phyloP scores from a whole-genome alignment of 2,797 vertebrate genomes.

The Anguilla pacifica region DNA sequence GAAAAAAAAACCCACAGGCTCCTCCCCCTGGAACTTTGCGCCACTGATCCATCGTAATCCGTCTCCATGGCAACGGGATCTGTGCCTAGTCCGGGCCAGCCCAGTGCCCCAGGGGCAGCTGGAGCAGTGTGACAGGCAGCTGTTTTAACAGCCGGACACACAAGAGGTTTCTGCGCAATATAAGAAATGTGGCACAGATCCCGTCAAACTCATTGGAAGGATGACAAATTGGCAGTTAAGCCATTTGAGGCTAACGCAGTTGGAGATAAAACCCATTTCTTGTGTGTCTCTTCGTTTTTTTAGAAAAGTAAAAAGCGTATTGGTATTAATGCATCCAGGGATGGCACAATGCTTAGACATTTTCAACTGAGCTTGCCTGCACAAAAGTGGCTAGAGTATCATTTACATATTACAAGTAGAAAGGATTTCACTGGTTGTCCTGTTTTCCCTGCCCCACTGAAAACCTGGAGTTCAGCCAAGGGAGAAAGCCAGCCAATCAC shows the following conservation, averaged over 20 bases:
- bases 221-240: background rate
- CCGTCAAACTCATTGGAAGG: background rate
- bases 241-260: background rate
- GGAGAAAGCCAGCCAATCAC: too few relatives aligned
- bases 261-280: background rate
- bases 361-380: too few relatives aligned
- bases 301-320: background rate
- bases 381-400: too few relatives aligned
- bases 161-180: background rate
- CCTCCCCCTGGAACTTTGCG: background rate
- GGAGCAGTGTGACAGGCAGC: background rate
- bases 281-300: too few relatives aligned
- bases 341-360: too few relatives aligned
- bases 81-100: background rate
- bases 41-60: background rate
- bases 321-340: background rate
- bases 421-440: too few relatives aligned
- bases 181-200: background rate
- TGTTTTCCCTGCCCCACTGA: too few relatives aligned
- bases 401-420: too few relatives aligned
- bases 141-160: background rate
- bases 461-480: too few relatives aligned
- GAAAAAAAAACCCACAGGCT: background rate
- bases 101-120: background rate
- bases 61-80: background rate